Conservation (phyloP, 2,113 vertebrate genomes). For the Alectura lathami region DNA sequence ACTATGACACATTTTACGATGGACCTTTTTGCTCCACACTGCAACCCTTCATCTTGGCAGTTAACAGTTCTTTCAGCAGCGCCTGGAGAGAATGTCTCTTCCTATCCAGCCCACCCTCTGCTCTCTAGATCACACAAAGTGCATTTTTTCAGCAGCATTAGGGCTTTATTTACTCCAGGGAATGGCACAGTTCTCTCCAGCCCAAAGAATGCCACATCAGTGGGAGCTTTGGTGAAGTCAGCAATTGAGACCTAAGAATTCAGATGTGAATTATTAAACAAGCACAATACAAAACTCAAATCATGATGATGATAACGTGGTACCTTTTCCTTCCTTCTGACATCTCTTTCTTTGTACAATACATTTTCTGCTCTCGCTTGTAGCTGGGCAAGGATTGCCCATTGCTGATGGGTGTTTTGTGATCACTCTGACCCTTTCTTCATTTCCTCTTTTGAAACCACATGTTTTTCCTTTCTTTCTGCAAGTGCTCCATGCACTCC, state of each 20-base stretch:
- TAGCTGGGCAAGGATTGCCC: conserved; percentile 86
- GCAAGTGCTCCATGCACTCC: conserved; percentile 92
- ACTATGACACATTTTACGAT: neutral
- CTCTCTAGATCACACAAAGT: conserved; percentile 37
- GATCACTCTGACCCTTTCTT: conserved; percentile 88
- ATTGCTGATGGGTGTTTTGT: conserved; percentile 84
- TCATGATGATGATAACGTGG: conserved; percentile 14
- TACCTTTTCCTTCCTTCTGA: conserved; percentile 85
- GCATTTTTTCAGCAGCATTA: neutral
- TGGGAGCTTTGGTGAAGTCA: neutral
- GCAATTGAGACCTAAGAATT: neutral
- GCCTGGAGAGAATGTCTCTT: neutral
- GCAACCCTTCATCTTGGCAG: neutral
- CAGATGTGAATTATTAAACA: conserved; percentile 19
- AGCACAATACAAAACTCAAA: conserved; percentile 32
- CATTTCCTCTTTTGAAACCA: conserved; percentile 91
- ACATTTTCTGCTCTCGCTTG: conserved; percentile 89
- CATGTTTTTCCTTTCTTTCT: conserved; percentile 89
- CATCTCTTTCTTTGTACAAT: conserved; percentile 91
- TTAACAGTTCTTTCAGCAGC: neutral
- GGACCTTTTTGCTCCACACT: neutral
- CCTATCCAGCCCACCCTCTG: conserved; percentile 13
- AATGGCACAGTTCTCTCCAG: neutral
- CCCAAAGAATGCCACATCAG: neutral
- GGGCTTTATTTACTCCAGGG: conserved; percentile 36